Conservation (phyloP, 2,888 invertebrate genomes). For the Keiferia lycopersicella region DNA sequence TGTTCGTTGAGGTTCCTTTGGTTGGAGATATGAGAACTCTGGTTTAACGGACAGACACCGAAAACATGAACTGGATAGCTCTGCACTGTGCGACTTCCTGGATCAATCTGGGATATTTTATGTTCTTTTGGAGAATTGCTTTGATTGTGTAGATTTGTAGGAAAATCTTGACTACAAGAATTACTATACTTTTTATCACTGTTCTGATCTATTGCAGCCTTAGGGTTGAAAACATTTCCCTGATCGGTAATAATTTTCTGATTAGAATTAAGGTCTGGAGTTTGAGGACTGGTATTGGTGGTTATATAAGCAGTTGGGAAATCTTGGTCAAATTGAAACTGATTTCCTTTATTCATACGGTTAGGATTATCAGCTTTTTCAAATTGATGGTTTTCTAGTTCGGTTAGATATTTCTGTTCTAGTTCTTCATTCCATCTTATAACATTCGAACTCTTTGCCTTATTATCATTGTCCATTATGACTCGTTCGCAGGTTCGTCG, state of each 20-base stretch:
- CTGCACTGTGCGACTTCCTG: background rate
- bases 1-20: background rate
- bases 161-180: background rate
- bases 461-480: constrained; percentile 33
- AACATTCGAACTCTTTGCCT: constrained; percentile 43
- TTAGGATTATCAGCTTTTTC: background rate
- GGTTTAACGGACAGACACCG: background rate
- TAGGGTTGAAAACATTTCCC: no score
- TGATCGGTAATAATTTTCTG: background rate
- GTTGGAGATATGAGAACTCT: background rate
- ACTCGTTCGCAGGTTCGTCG: constrained; percentile 44
- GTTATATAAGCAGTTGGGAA: no score
- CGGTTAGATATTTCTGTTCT: constrained; percentile 32
- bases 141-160: background rate
- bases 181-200: background rate
- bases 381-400: background rate
- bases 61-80: background rate
- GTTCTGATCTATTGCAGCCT: background rate
- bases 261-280: background rate
- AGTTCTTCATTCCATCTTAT: constrained; percentile 52
- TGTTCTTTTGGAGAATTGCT: background rate
- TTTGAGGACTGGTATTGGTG: background rate
- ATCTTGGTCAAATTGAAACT: background rate
- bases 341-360: background rate
- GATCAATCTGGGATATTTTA: background rate